phyloP scores from a whole-genome alignment of 2,113 vertebrate genomes.

The Tetrax tetrax region DNA sequence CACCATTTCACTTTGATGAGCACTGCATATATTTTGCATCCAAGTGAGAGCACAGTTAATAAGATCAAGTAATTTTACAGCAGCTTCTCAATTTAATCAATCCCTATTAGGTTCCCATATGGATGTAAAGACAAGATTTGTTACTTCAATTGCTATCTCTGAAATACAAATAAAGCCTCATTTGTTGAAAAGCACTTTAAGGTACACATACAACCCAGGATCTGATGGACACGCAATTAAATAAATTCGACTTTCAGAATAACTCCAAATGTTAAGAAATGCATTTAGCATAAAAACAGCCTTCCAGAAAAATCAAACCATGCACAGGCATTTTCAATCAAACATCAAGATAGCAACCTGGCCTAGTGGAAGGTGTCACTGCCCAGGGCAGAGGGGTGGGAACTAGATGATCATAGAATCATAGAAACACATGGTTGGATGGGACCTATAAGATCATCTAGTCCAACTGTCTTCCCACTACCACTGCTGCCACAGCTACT shows the following conservation, averaged over 20 bases:
- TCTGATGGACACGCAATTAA: neutral
- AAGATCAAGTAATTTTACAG: constrained; percentile 16
- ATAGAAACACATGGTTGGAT: too few relatives aligned
- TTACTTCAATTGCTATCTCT: neutral
- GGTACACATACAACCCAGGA: neutral
- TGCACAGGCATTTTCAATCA: neutral
- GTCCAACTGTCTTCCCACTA: too few relatives aligned
- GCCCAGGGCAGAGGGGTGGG: too few relatives aligned
- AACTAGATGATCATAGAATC: too few relatives aligned
- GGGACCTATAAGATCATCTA: too few relatives aligned
- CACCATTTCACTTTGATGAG: neutral
- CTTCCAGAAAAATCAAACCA: neutral
- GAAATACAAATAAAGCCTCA: constrained; percentile 14
- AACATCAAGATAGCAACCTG: neutral
- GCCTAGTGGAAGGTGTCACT: too few relatives aligned
- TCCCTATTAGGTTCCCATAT: neutral
- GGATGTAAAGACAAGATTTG: neutral
- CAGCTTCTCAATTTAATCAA: constrained; percentile 4
- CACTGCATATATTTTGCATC: neutral
- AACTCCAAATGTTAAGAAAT: neutral
- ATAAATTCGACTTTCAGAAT: neutral
- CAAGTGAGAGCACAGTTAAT: neutral
- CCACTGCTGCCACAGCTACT: too few relatives aligned
- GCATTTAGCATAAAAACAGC: neutral
- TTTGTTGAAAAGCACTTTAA: constrained; percentile 15